These are phyloP conservation scores for Lacanobia oleracea DNA, from an alignment of 2,888 invertebrate genomes.

Conservation along the genomic window DNA sequence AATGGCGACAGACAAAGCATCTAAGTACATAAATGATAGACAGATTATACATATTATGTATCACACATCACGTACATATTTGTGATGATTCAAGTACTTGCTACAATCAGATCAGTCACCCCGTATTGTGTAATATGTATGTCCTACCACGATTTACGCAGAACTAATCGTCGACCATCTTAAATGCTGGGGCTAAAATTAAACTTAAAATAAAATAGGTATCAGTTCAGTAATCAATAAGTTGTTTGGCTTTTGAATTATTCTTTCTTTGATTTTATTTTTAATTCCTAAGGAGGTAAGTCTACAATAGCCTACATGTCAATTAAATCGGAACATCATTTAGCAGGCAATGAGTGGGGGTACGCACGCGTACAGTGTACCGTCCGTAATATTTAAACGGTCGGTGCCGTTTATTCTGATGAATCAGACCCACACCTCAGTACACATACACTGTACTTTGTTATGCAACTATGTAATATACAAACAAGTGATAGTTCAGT, in stretches of 20 bases:
- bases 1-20: background rate
- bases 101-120: background rate
- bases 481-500: conserved; percentile 35
- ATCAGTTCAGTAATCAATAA: background rate
- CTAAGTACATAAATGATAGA: background rate
- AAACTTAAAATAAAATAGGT: background rate
- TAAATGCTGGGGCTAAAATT: background rate
- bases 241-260: background rate
- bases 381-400: conserved; percentile 5
- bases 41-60: background rate
- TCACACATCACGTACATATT: background rate
- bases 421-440: conserved; percentile 47
- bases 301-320: background rate
- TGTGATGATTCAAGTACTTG: conserved; percentile 2
- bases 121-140: background rate
- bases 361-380: background rate
- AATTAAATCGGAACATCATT: background rate
- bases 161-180: too few relatives aligned
- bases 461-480: conserved; percentile 49
- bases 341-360: background rate
- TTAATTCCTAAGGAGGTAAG: background rate
- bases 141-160: background rate
- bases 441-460: conserved; percentile 18
- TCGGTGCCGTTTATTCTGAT: conserved; percentile 21
- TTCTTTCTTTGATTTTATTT: background rate